phyloP scores from a whole-genome alignment of 2,888 invertebrate genomes.

The Subacronicta megacephala region DNA sequence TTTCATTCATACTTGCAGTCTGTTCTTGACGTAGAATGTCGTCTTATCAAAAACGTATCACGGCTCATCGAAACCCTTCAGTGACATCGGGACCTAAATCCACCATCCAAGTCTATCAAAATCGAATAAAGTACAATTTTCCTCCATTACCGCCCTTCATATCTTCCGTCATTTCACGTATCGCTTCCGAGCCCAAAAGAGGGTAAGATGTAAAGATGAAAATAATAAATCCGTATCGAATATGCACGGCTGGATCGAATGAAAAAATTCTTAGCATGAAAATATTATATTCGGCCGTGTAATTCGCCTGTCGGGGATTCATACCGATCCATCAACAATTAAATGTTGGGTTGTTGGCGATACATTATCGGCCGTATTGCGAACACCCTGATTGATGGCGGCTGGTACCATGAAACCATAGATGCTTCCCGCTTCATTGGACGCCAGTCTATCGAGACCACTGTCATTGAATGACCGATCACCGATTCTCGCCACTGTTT shows the following conservation, averaged over 20 bases:
- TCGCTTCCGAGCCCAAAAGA: slow-evolving; percentile 85
- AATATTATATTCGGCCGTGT: slow-evolving; percentile 68
- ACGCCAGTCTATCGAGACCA: slow-evolving; percentile 70
- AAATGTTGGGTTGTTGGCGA: slow-evolving; percentile 84
- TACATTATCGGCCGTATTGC: slow-evolving; percentile 83
- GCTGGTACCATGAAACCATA: slow-evolving; percentile 75
- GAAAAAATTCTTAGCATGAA: slow-evolving; percentile 67
- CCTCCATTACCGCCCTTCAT: slow-evolving; percentile 88
- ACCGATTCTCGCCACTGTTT: slow-evolving; percentile 57
- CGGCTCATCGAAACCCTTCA: slow-evolving; percentile 69
- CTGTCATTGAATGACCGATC: slow-evolving; percentile 80
- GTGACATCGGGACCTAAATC: slow-evolving; percentile 82
- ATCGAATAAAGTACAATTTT: slow-evolving; percentile 89
- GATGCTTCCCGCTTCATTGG: slow-evolving; percentile 69
- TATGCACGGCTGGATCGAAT: slow-evolving; percentile 82
- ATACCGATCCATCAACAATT: slow-evolving; percentile 86
- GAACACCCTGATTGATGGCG: slow-evolving; percentile 84
- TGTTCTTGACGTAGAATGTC: slow-evolving; percentile 29
- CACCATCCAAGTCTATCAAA: slow-evolving; percentile 86
- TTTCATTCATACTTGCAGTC: neutral
- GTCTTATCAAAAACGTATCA: slow-evolving; percentile 55
- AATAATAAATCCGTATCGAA: slow-evolving; percentile 88
- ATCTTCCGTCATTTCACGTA: slow-evolving; percentile 89
- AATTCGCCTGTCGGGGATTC: slow-evolving; percentile 71
- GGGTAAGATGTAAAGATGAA: slow-evolving; percentile 85